Evolutionary conservation across 2,797 vertebrate species (phyloP).

Genomic region (Dallia pectoralis): DNA sequence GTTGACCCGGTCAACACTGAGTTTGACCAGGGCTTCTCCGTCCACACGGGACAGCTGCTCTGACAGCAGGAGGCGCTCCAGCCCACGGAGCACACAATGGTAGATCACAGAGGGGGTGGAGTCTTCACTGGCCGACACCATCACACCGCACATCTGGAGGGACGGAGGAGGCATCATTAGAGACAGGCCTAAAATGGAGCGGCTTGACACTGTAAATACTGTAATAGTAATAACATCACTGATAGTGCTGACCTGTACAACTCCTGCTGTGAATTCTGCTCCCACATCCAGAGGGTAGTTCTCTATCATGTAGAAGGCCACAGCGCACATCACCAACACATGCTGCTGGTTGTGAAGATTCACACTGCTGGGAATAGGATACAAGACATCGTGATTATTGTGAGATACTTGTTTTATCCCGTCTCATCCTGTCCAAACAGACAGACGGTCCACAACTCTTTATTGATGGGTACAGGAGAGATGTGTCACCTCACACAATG

Average conservation of each 20-base stretch:
- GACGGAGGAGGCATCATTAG: slow-evolving; percentile 7
- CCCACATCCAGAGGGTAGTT: slow-evolving; percentile 97
- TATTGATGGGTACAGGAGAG: too few relatives aligned
- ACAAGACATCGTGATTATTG: not conserved
- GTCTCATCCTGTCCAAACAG: too few relatives aligned
- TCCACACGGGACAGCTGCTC: slow-evolving; percentile 94
- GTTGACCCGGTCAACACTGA: slow-evolving; percentile 95
- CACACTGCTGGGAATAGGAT: slow-evolving; percentile 80
- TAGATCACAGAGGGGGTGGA: slow-evolving; percentile 91
- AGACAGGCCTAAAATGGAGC: not conserved
- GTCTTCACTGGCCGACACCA: slow-evolving; percentile 94
- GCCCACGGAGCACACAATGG: slow-evolving; percentile 91
- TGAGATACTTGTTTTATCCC: too few relatives aligned
- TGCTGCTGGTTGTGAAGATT: slow-evolving; percentile 96
- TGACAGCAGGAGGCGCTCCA: slow-evolving; percentile 93
- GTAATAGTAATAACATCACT: too few relatives aligned
- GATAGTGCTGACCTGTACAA: slow-evolving; percentile 95
- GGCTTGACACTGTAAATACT: too few relatives aligned
- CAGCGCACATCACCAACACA: slow-evolving; percentile 94
- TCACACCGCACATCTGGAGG: slow-evolving; percentile 87
- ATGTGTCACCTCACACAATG: too few relatives aligned
- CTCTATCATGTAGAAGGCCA: slow-evolving; percentile 98
- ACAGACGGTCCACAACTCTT: too few relatives aligned
- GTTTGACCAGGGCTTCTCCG: slow-evolving; percentile 90
- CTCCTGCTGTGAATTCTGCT: slow-evolving; percentile 89